Evolutionary conservation across 2,797 vertebrate species (phyloP), one percentile per base, ranked within the genome.

Genomic region (Pyrrhura leucotis): DNA sequence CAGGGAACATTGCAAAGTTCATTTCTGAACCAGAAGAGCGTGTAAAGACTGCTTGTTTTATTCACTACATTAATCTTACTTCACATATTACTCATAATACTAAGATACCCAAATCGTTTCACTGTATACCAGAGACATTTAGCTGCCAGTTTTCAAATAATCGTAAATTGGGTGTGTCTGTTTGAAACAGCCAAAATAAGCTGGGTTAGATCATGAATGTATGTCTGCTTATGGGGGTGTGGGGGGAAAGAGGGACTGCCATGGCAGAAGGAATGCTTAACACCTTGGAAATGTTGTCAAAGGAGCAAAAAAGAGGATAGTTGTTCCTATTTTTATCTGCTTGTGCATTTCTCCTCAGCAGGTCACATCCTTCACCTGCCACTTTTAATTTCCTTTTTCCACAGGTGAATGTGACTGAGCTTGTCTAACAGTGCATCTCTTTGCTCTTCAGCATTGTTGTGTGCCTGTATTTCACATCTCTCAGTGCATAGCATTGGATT

Each of bases 31-130:
- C 90, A 96, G 82, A 92, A 76, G 54, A 89, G 82, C 2, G 0
- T 88, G 82, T 91, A 85, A 91, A 92, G 82, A 54, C 78, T 80
- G 75, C 89, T 96, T 94, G 89, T 95, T 94, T 93, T 84, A 89
- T 63, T 89, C 92, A 81, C 78, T 95, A 73, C 82, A 14, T 91
- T 89, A 89, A 91, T 92, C 47, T 59, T 77, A 68, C 42, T 89
- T 81, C 66, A 47, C 69, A 40, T 92, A 68, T 95, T 91, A 89
- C 90, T 96, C 82, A 85, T 89, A 59, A 88, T 78, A 58, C 47
- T 89, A 86, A 89, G 88, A 80, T 45, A 91, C 22, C n/a, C 53
- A 29, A 65, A 68, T 88, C 6, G 1, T 72, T 91, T 89, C 19
- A 10, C 59, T 82, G 45, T 92, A 28, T 93, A 78, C 53, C 28